These are phyloP conservation scores for Perizoma affinitatum DNA, from an alignment of 2,888 invertebrate genomes.

Conservation along the genomic window DNA sequence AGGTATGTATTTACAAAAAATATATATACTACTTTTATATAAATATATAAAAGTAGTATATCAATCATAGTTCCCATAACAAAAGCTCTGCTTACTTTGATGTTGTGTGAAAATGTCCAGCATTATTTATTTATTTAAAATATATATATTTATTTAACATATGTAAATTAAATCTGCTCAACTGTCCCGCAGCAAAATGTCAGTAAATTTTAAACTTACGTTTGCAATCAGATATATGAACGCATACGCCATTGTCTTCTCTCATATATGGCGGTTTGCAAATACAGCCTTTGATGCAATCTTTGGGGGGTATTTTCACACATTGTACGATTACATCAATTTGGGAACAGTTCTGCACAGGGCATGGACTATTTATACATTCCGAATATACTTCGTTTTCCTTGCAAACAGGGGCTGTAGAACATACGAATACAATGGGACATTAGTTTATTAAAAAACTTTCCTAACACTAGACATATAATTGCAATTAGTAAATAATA, in stretches of 20 bases:
- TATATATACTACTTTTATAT: no score
- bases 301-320: conserved; percentile 13
- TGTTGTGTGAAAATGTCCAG: no score
- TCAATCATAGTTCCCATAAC: no score
- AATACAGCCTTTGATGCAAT: conserved; percentile 41
- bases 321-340: conserved; percentile 40
- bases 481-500: no score
- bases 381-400: conserved; percentile 20
- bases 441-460: no score
- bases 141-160: not conserved
- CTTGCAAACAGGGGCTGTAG: conserved; percentile 40
- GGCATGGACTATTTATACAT: conserved; percentile 29
- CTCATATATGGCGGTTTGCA: conserved; percentile 40
- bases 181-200: no score
- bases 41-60: no score
- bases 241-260: conserved; percentile 40
- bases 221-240: conserved; percentile 29
- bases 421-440: not conserved
- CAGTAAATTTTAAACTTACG: conserved; percentile 8
- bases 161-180: no score
- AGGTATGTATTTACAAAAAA: no score
- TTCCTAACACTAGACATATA: no score
- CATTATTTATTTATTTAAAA: no score
- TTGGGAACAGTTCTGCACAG: conserved; percentile 45
- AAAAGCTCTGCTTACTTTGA: no score